Base-by-base conservation (phyloP, 2,888 invertebrate genomes). In the Drosophila helvetica region DNA sequence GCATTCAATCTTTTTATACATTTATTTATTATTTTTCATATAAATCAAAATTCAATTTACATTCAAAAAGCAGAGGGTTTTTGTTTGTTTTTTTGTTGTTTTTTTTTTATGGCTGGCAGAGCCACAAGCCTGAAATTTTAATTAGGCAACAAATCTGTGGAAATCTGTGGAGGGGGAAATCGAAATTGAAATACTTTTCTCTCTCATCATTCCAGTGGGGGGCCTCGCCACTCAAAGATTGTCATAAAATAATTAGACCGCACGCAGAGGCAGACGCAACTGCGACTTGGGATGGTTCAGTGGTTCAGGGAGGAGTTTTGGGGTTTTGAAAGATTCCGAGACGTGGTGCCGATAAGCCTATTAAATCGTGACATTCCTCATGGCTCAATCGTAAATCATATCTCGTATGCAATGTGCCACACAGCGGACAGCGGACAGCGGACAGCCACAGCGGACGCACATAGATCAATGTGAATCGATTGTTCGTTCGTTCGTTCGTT, bases 191-290 rank as follows among this genome's bases (percentile, higher is more conserved):
- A 71, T 76, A 78, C 47, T 58, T 42, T 42, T 27, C 38, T 55
- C 10, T 7, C 25, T 6, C 25, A 6, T 0, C 25, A 1, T 7
- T 38, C 6, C 38, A 38, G 38, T 38, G 38, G 38, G 38, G 38
- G 38, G 38, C 38, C 38, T 6, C 38, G n/a, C 15, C 38, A 38
- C 38, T 38, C 38, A 38, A 38, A 72, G 83, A 71, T 82, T 43
- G 80, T 86, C 86, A 88, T 88, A 77, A 85, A 88, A 88, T 88
- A 85, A 85, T 85, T 88, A 87, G 89, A 85, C 89, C 89, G 74
- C 85, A 85, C 85, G 87, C 85, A 74, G 76, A 50, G 38, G 38
- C 38, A 53, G 17, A 43, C 38, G 43, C 47, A 12, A 66, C 61
- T 74, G 71, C 55, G 74, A 57, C 55, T n/a, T 52, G 46, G 27